Evolutionary conservation across 2,797 vertebrate genomes (phyloP), one percentile per base, ranked within the genome.

Genomic region (Enteromius mattozi): DNA sequence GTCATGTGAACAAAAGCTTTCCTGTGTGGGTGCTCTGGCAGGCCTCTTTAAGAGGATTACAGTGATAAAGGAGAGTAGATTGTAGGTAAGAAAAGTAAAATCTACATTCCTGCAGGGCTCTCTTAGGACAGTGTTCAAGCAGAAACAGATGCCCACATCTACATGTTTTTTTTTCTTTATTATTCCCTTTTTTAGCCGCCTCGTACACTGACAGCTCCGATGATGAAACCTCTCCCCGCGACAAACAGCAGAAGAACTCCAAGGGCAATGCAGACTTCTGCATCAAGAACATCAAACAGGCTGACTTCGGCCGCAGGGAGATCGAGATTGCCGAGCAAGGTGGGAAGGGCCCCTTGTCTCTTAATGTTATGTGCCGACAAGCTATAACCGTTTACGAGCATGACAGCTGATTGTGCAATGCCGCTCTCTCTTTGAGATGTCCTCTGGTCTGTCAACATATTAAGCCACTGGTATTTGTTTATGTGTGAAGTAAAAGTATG

Each of bases 161-260:
- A n/a, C 19, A n/a, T n/a, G 6, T 1, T 37, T 13, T 6, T 61
- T 2, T 47, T 21, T 71, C 8, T 30, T 47, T 35, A 54, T 65
- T 47, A 13, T 71, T 84, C 1, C 91, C 9, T 49, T 35, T 70
- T 75, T 3, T 91, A 99, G 98, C 98, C 49, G 98, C 98, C n/a
- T 99, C 98, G 0, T 99, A 99, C 92, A 99, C 98, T 2, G 98
- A 99, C 94, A 99, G 98, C 94, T 99, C 98, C 0, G 98, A 99
- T 2, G 98, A 99, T 61, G 98, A 99, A 95, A 98, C 98, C 2
- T 99, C 98, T 27, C 98, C 98, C 0, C 92, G 98, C 27, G 98
- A 99, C 93, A 99, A 99, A 87, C 98, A 99, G 92, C 98, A 99
- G 94, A 99, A 98, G 90, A 99, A 97, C 93, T 98, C 97, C 69